These are phyloP conservation scores for Lepidurus couesii DNA, from an alignment of 1,140 invertebrate species.

Conservation along the genomic window DNA sequence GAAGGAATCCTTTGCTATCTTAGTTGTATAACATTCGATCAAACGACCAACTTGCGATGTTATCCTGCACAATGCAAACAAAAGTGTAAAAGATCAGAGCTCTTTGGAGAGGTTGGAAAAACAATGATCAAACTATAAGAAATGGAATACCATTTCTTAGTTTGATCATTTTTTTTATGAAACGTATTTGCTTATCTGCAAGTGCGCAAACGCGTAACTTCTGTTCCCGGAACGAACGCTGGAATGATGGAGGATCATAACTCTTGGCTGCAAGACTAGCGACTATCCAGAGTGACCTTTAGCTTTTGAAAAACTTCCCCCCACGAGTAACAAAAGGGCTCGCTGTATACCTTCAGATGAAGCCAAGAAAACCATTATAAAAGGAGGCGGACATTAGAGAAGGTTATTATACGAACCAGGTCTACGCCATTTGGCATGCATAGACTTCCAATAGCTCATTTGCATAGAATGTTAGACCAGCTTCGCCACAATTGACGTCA, in stretches of 20 bases:
- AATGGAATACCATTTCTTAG: not conserved
- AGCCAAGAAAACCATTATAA: not conserved
- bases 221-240: not conserved
- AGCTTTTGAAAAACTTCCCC: not conserved
- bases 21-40: no score
- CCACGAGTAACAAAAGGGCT: no score
- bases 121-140: not conserved
- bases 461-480: conserved; percentile 14
- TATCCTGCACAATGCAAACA: no score
- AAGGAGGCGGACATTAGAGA: not conserved
- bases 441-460: conserved; percentile 15
- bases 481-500: conserved; percentile 14
- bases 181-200: no score
- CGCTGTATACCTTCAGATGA: not conserved
- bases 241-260: not conserved
- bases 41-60: no score
- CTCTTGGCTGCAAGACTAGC: not conserved
- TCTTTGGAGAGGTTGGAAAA: not conserved
- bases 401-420: conserved; percentile 8
- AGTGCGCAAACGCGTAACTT: no score
- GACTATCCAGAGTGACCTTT: not conserved
- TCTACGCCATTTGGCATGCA: conserved; percentile 21
- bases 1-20: not conserved
- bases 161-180: not conserved
- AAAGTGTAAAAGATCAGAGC: no score